These are phyloP conservation scores for Sarcophaga caerulescens DNA, from an alignment of 2,888 invertebrate species.

Conservation along the genomic window DNA sequence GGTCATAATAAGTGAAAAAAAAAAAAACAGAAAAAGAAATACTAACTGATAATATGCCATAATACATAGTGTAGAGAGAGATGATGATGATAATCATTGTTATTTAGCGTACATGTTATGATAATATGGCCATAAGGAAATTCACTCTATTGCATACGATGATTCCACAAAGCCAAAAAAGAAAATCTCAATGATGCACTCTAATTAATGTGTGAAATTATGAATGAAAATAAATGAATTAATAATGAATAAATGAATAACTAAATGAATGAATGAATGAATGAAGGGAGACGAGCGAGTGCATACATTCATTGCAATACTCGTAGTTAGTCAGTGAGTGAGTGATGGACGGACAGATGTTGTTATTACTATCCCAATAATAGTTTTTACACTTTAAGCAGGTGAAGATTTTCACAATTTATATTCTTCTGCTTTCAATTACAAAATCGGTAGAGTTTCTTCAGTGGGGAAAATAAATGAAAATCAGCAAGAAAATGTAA, in stretches of 20 bases:
- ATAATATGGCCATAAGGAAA: background rate
- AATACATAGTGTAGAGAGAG: constrained; percentile 23
- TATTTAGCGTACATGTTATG: background rate
- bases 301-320: background rate
- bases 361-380: background rate
- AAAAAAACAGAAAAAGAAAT: background rate
- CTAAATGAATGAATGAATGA: no score
- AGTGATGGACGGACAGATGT: background rate
- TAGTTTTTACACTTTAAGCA: constrained; percentile 28
- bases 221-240: constrained; percentile 24
- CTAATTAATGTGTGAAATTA: constrained; percentile 66
- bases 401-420: constrained; percentile 58
- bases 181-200: constrained; percentile 57
- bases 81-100: constrained; percentile 1
- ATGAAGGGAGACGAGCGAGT: no score
- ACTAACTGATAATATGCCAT: constrained; percentile 10
- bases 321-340: background rate
- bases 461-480: background rate
- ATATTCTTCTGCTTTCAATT: background rate
- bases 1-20: background rate
- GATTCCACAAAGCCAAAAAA: background rate
- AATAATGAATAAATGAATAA: constrained; percentile 7
- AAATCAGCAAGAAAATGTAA: constrained; percentile 2
- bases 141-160: background rate
- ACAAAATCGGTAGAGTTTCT: background rate